Conservation (phyloP, 2,888 invertebrate genomes). For the Hydropsyche betteni region DNA sequence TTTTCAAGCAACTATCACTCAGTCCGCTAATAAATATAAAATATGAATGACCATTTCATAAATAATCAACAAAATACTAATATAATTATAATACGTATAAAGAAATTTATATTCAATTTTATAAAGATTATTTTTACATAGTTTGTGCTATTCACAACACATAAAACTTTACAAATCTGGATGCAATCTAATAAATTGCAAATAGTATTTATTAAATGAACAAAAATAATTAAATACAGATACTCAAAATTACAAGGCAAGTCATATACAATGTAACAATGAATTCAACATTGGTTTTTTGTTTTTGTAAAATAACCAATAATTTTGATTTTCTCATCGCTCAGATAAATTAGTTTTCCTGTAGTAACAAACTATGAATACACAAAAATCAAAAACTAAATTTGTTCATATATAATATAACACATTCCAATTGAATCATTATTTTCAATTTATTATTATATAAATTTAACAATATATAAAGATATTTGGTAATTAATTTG, state of each 20-base stretch:
- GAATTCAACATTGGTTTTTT: no score
- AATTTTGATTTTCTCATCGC: no score
- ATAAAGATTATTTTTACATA: neutral
- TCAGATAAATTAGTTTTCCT: no score
- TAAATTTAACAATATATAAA: neutral
- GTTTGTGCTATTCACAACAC: no score
- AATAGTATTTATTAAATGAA: neutral
- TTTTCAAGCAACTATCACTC: no score
- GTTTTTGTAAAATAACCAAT: no score
- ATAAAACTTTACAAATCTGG: neutral
- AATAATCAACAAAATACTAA: conserved; percentile 9
- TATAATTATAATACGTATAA: neutral
- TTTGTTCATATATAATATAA: neutral
- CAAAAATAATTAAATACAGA: neutral
- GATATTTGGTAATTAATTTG: conserved; percentile 8
- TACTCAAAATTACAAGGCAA: no score
- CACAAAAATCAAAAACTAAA: neutral
- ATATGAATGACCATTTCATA: no score
- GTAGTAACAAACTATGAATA: no score
- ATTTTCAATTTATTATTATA: neutral
- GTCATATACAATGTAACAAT: no score
- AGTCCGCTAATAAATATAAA: no score
- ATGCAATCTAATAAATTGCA: neutral
- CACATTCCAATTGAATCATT: no score
- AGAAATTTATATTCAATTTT: neutral